Base-by-base conservation (phyloP, 2,888 invertebrate genomes). In the Lithophane socia region DNA sequence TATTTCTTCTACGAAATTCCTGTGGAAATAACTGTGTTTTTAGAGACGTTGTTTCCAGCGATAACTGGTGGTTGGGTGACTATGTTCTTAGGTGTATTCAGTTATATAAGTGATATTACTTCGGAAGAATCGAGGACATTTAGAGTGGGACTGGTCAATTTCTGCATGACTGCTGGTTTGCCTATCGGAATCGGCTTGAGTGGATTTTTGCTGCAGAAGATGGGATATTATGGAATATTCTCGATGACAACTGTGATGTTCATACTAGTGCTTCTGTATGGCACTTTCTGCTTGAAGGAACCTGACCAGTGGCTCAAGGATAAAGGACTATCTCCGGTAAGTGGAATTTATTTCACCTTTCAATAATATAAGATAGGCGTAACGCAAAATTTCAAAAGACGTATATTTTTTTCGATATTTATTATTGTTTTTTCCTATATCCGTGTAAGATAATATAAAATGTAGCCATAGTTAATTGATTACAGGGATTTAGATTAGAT, bases 251-350 rank as follows among this genome's bases (percentile, higher is more conserved):
- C 93, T 5, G 86, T 86, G 1, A 83, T 96, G 87, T 95, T 97
- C 68, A 87, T 97, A 10, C 89, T 98, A 64, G 97, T 98, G 61
- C 97, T 98, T 72, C 90, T 97, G 61, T 98, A 98, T 87, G 98
- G 98, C 0, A 95, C 97, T 65, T 97, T 97, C 79, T 97, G 97
- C 74, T 97, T 98, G 83, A 97, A 97, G 77, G 98, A 98, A 90
- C 97, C 97, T 37, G 97, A 97, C 60, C 85, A 92, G 5, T 93
- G 94, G 89, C 91, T 96, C 0, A 88, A 85, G 73, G 92, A 93
- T 2, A 95, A 92, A 88, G 95, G 95, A 42, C 75, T 92, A 2
- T 93, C 94, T 18, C 91, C 91, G 86, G 96, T 96, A 90, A 94
- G 96, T 95, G 76, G 10, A 52, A 61, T 61, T 52, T 69, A 12